phyloP scores from a whole-genome alignment of 2,888 invertebrate species.

The Tipula helvola region DNA sequence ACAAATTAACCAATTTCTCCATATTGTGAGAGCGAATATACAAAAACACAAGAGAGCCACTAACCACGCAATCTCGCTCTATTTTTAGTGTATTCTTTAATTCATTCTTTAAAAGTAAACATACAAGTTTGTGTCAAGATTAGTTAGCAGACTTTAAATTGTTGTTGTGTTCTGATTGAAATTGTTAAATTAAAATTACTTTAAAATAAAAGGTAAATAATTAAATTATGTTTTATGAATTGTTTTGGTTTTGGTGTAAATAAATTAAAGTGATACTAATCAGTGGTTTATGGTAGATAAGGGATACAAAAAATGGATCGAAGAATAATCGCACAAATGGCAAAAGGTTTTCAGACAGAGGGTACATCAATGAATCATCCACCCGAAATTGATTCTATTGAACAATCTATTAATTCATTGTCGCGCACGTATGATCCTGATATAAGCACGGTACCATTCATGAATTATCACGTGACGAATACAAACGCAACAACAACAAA shows the following conservation, averaged over 20 bases:
- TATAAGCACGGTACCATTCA: not conserved
- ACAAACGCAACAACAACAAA: not conserved
- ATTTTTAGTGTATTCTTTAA: not conserved
- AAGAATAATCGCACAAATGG: not conserved
- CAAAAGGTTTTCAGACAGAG: not conserved
- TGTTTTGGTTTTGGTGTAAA: not conserved
- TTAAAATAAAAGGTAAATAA: not conserved
- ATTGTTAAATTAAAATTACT: no score
- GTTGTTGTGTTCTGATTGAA: not conserved
- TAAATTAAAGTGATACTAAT: no score
- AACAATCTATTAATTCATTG: not conserved
- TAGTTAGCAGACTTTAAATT: not conserved
- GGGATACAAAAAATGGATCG: not conserved
- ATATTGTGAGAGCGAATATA: no score
- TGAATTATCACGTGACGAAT: not conserved
- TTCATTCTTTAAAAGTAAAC: not conserved
- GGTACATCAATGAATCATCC: not conserved
- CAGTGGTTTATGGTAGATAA: no score
- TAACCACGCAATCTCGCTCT: not conserved
- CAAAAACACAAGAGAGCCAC: no score
- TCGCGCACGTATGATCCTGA: not conserved
- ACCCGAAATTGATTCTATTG: not conserved
- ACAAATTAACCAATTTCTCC: no score
- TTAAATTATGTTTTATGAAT: not conserved
- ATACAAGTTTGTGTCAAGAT: no score